A percentile compares a stretch with the other conserved stretches of the same genome.
Evolutionary conservation across 2,888 invertebrate genomes (phyloP).

Genomic region (Cancer borealis): DNA sequence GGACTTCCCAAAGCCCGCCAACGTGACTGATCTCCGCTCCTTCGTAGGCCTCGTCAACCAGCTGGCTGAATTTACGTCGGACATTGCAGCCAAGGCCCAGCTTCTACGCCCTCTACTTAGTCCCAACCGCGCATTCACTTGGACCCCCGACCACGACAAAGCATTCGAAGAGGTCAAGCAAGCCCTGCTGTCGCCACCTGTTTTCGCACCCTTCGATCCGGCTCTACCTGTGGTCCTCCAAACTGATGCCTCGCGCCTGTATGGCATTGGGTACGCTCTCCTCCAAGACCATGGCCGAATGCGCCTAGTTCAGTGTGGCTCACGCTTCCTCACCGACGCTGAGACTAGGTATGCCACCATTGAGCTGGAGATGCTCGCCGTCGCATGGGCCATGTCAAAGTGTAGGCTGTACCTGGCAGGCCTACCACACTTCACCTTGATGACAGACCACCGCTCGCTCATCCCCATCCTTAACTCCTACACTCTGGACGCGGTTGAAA

Average conservation of each 20-base stretch:
- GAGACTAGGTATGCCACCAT: too few relatives aligned
- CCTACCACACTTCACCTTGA: too few relatives aligned
- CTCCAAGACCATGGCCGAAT: too few relatives aligned
- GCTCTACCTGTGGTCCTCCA: background rate
- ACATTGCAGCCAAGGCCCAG: background rate
- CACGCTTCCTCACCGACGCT: too few relatives aligned
- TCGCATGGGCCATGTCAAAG: too few relatives aligned
- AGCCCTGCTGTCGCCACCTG: background rate
- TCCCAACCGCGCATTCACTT: background rate
- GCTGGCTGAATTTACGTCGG: background rate
- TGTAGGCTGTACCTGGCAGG: too few relatives aligned
- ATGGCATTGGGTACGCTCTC: slow-evolving; percentile 29
- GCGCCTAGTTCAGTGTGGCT: too few relatives aligned
- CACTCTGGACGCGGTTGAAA: too few relatives aligned
- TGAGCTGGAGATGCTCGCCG: too few relatives aligned
- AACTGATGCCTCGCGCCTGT: background rate
- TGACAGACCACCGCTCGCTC: too few relatives aligned
- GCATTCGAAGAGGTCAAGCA: background rate
- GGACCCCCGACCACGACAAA: background rate
- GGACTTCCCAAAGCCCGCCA: slow-evolving; percentile 26
- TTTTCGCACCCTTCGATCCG: background rate
- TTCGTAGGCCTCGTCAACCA: slow-evolving; percentile 28
- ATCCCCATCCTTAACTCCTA: too few relatives aligned
- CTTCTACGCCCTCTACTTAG: background rate
- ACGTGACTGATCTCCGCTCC: background rate